Conservation (phyloP, 2,797 vertebrate genomes). For the Pseudochirops corinnae region DNA sequence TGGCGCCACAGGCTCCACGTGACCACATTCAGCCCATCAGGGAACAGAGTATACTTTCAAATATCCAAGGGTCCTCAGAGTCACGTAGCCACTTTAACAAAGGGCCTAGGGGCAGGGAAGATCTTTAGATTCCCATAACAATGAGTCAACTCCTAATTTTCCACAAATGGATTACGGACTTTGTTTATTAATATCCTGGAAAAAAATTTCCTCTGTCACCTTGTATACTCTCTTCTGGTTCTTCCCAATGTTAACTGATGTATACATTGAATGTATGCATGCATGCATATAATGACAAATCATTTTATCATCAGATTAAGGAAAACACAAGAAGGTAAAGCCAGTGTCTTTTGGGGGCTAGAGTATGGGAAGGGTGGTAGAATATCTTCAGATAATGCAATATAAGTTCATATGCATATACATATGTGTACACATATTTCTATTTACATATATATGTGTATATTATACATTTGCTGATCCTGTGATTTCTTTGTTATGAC, state of each 20-base stretch:
- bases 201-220: background rate
- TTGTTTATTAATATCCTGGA: background rate
- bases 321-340: background rate
- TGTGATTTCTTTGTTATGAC: background rate
- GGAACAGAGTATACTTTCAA: too few relatives aligned
- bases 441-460: background rate
- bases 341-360: background rate
- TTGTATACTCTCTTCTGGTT: background rate
- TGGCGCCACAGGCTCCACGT: too few relatives aligned
- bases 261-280: background rate
- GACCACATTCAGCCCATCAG: too few relatives aligned
- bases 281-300: background rate
- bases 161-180: background rate
- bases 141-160: background rate
- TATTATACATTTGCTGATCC: background rate
- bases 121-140: too few relatives aligned
- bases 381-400: background rate
- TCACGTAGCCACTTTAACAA: too few relatives aligned
- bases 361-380: background rate
- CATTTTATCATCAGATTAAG: background rate
- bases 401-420: background rate
- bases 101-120: too few relatives aligned
- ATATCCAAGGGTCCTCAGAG: too few relatives aligned
- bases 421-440: background rate
- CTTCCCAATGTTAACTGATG: background rate